Base-by-base conservation (phyloP, 2,888 invertebrate species). In the Rapana venosa region DNA sequence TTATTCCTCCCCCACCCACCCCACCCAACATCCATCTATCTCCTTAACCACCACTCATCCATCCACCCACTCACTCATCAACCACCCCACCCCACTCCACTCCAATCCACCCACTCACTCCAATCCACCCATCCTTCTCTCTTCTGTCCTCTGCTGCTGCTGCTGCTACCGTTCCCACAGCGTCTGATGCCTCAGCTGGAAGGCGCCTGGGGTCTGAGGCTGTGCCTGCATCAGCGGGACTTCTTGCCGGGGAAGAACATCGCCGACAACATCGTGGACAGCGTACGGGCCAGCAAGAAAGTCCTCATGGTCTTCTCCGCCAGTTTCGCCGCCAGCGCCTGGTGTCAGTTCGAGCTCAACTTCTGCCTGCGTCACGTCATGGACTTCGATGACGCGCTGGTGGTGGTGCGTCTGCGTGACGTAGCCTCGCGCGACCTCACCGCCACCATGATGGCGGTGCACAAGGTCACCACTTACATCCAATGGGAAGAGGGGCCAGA, bases 291-390 rank as follows among this genome's bases (percentile, higher is more conserved):
- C 61, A 86, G 86, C 86, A 86, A 86, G 86, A 86, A 86, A 35
- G 61, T 66, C n/a, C 32, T 66, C 30, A n/a, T 86, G 86, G 35
- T 86, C 32, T 86, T 86, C 61, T 86, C 86, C 58, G 30, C 61
- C 32, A 61, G 66, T 22, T 86, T 86, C 35, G 86, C 86, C 30
- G 13, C 15, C 61, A 86, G 86, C n/a, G 61, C 32, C 58, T 86
- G 86, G 86, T 86, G 86, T 86, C 86, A 86, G 86, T 86, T 86
- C 66, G 86, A 86, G 61, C 86, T 86, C 30, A 66, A 86, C 35
- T 22, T 86, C 35, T 86, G 86, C 35, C 86, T 86, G 61, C 61
- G 86, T 15, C 86, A 86, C 66, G 86, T 86, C 17, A 32, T 86
- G n/a, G 86, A 86, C 61, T 30, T 66, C 35, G 86, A 86, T 8